Percentiles rank a stretch among this genome's conserved stretches.
Evolutionary conservation across 2,888 invertebrate species (phyloP).

Genomic region (Pyralis farinalis): DNA sequence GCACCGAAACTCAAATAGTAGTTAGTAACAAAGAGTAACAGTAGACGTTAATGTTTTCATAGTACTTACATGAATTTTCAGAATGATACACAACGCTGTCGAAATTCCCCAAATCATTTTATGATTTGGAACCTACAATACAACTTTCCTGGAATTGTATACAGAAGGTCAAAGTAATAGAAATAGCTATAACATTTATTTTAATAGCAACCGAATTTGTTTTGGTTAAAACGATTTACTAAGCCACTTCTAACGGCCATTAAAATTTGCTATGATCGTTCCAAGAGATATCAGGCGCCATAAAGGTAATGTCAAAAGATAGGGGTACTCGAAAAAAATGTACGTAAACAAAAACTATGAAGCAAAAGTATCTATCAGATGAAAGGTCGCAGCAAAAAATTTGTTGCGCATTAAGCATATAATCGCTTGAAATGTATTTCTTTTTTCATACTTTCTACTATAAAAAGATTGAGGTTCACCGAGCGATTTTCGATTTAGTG

Average conservation of each 20-base stretch:
- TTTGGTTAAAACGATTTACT: conserved; percentile 51
- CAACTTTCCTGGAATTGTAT: conserved; percentile 13
- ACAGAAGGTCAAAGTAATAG: conserved; percentile 28
- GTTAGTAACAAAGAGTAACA: not conserved
- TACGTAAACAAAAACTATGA: conserved; percentile 71
- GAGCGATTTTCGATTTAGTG: conserved; percentile 61
- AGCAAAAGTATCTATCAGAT: conserved; percentile 58
- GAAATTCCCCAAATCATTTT: not conserved
- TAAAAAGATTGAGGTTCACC: conserved; percentile 35
- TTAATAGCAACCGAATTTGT: conserved; percentile 55
- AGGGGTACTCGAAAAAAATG: conserved; percentile 68
- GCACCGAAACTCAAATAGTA: not conserved
- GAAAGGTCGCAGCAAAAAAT: conserved; percentile 68
- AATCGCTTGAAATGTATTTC: conserved; percentile 50
- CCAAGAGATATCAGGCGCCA: conserved; percentile 60
- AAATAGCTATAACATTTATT: conserved; percentile 37
- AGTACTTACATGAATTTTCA: not conserved
- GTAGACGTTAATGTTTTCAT: not conserved
- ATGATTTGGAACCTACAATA: not conserved
- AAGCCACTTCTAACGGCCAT: conserved; percentile 60
- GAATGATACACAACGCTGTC: not conserved
- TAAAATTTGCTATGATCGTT: conserved; percentile 70
- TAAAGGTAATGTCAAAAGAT: conserved; percentile 72
- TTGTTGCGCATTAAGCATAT: conserved; percentile 41
- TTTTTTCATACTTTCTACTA: conserved; percentile 45